Conservation (phyloP, 2,113 vertebrate genomes). For the Uria lomvia region DNA sequence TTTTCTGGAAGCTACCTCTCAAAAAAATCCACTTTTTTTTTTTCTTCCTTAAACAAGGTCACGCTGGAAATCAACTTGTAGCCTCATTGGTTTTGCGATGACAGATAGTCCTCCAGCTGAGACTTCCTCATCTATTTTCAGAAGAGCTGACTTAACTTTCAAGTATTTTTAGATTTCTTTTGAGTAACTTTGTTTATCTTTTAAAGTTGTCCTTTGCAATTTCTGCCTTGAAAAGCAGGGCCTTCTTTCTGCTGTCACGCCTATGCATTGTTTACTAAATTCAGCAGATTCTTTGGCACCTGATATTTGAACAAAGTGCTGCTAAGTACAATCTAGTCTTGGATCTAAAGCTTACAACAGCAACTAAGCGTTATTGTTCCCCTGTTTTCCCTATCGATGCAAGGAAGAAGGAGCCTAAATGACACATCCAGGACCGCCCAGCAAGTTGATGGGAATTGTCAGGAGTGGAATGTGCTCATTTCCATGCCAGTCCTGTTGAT, state of each 20-base stretch:
- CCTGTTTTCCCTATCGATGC: not conserved
- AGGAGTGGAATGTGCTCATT: not conserved
- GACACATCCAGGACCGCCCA: not conserved
- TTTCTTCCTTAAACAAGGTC: not conserved
- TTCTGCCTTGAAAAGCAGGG: not conserved
- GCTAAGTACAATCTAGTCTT: not conserved
- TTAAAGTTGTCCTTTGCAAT: not conserved
- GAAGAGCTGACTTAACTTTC: not conserved
- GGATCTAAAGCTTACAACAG: not conserved
- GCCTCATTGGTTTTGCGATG: not conserved
- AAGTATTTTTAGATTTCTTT: not conserved
- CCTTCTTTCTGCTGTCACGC: not conserved
- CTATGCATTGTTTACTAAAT: not conserved
- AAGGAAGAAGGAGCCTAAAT: not conserved
- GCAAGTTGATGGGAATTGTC: not conserved
- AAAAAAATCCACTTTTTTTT: not conserved
- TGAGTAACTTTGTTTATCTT: not conserved
- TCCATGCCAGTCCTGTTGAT: not conserved
- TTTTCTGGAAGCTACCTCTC: not conserved
- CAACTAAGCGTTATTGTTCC: not conserved
- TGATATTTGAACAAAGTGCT: not conserved
- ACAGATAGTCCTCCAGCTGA: not conserved
- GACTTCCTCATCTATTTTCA: not conserved
- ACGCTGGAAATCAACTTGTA: rapidly evolving
- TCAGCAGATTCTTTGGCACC: not conserved